Evolutionary conservation across 1,140 invertebrate genomes (phyloP), one percentile per base, ranked within the genome.

Genomic region (Drepana arcuata): DNA sequence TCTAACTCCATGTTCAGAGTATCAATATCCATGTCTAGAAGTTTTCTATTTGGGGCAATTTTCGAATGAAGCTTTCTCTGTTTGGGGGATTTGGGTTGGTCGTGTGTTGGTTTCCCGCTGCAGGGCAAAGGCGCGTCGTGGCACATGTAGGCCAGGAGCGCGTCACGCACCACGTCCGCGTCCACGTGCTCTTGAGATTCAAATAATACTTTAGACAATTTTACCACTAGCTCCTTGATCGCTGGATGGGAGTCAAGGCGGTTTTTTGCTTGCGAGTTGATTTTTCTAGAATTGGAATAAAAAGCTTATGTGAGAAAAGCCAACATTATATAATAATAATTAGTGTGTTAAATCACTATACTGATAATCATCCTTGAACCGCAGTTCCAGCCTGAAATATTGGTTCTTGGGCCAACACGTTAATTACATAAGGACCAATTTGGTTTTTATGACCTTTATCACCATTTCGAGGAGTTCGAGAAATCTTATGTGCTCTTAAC

Each of bases 121-220:
- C 94, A 97, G 0, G 94, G 94, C 13, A 96, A 68, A 0, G 87
- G 81, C 4, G 90, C 88, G 12, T 90, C 88, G 56, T 97, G 95
- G 65, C 95, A 98, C 2, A 93, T 85, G 55, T 94, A 93, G 0
- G 91, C 89, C 18, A 95, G 73, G 7, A 96, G 66, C 0, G 92
- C 91, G 69, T 97, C 95, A 48, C 91, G 86, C 0, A 96, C 85
- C 1, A 90, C 86, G 31, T 91, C 86, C 0, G 92, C 91, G 67
- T 89, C 88, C 0, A 84, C 81, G 16, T 87, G 83, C 35, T 86
- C 85, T 35, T 89, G 87, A 48, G 87, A 88, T 68, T 89, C 91
- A 36, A 90, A 88, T 11, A 87, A 70, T 13, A 88, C 68, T 57
- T 83, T 83, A 1, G 90, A 88, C 2, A 89, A 72, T 62, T 88